Evolutionary conservation across 2,888 invertebrate species (phyloP), one percentile per base, ranked within the genome.

Genomic region (Epirrhoe alternata): DNA sequence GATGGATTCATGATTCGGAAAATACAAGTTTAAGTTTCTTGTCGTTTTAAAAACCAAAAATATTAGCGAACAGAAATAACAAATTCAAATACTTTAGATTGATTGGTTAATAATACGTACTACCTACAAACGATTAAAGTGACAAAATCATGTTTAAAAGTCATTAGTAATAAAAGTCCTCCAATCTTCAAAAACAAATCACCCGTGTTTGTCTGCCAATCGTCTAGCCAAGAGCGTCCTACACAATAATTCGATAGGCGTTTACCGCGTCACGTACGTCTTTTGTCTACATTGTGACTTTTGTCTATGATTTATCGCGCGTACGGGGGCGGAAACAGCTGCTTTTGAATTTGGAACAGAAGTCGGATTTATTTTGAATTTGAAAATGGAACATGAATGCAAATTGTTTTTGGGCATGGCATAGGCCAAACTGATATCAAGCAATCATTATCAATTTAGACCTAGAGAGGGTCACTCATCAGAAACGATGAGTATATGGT

Each of bases 231-330:
- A 24, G 42, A 51, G 52, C 14, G 38, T n/a, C 6, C 10, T 58
- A 55, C 33, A 47, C 55, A 51, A 80, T 92, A 92, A 92, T 90
- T 75, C 91, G 78, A 77, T 79, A 73, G 76, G 75, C 76, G 81
- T 78, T 85, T 88, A 86, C 88, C 68, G 47, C 74, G 86, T 82
- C 90, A 90, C 90, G 90, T 88, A 74, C 67, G 52, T 70, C 69
- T 61, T 73, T 73, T 73, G 73, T 42, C 38, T 73, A 58, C 55
- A 45, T 69, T 57, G 64, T 69, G 73, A 74, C 72, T 74, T 42
- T 42, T 42, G 38, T 42, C 38, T 74, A 74, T 74, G 64, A 60
- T 60, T 35, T 64, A 68, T 68, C 70, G 64, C 4, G 2, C 3
- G n/a, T n/a, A n/a, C 12, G 58, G 64, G 64, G 63, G 67, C 56